Evolutionary conservation across 2,113 vertebrate species (phyloP).

Genomic region (Cyanoderma ruficeps): DNA sequence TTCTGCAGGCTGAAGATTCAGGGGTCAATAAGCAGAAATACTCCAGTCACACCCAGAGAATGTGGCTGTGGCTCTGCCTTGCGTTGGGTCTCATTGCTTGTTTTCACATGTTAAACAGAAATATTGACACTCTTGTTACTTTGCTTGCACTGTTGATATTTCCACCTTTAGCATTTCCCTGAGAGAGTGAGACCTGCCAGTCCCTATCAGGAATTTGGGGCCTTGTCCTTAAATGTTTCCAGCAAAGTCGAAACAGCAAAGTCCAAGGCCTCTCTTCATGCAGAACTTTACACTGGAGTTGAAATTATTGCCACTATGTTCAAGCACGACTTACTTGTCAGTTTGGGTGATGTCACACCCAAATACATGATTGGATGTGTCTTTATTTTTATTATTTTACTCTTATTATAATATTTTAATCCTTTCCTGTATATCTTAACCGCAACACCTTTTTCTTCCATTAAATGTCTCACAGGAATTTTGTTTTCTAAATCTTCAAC

Average conservation of each 20-base stretch:
- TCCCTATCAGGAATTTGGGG: not conserved
- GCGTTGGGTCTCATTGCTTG: not conserved
- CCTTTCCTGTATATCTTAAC: not conserved
- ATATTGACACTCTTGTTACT: not conserved
- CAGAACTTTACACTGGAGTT: not conserved
- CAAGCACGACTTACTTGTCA: not conserved
- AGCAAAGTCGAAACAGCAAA: not conserved
- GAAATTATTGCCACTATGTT: not conserved
- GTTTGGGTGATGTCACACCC: not conserved
- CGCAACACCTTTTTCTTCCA: not conserved
- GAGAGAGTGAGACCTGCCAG: not conserved
- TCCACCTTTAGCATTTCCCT: not conserved
- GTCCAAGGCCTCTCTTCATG: not conserved
- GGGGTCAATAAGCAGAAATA: not conserved
- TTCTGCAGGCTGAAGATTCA: not conserved
- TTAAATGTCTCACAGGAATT: not conserved
- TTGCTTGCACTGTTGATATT: not conserved
- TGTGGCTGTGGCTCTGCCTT: not conserved
- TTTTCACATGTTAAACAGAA: not conserved
- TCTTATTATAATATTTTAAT: not conserved
- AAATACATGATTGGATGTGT: not conserved
- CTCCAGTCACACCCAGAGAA: not conserved
- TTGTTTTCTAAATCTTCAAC: not conserved
- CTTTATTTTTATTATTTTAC: not conserved
- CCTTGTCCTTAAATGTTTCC: not conserved